Evolutionary conservation across 1,140 invertebrate genomes (phyloP), one percentile per base, ranked within the genome.

Genomic region (Brachionus koreanus): DNA sequence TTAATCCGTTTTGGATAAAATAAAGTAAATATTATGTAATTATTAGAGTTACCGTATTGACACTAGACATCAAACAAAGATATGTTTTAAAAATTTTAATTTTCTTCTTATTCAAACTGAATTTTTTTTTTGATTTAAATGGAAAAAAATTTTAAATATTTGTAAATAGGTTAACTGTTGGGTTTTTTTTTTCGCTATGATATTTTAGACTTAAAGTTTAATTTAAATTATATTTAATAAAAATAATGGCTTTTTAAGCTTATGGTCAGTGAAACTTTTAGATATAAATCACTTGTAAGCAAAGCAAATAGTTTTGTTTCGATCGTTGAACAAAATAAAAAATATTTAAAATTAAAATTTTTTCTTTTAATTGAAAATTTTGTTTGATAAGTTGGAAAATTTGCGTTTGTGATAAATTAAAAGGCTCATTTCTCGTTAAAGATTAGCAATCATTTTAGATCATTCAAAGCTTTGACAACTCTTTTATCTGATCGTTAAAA

Each of bases 401-500:
- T 29, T 29, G 29, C 29, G 29, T 29, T 29, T 29, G 29, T 29
- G 42, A 9, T 57, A 57, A 57, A 57, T 23, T 57, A 29, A 29
- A 29, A 29, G 29, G 29, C 29, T 29, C 29, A 29, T 29, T 29
- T 16, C 49, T 57, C 9, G n/a, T 57, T 16, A 19, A 19, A 9
- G 49, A 57, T 57, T 57, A 57, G 49, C 49, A 19, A 57, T 19
- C 49, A 57, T 19, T 19, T 57, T 23, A 19, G 49, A 57, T 57
- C 49, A 57, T 19, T 57, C 16, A 57, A 57, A 57, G 49, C 49
- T 23, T 57, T 23, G 49, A 57, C 49, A 57, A 57, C 49, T 57
- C 49, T 57, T 49, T 57, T 57, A 57, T 16, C 49, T 57, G n/a
- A 57, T 57, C 49, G 49, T 57, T 57, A 57, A 57, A 57, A 57